A percentile compares a stretch with the other conserved stretches of the same genome.
Conservation (phyloP, 2,113 vertebrate genomes). For the Zosterops hypoxanthus region DNA sequence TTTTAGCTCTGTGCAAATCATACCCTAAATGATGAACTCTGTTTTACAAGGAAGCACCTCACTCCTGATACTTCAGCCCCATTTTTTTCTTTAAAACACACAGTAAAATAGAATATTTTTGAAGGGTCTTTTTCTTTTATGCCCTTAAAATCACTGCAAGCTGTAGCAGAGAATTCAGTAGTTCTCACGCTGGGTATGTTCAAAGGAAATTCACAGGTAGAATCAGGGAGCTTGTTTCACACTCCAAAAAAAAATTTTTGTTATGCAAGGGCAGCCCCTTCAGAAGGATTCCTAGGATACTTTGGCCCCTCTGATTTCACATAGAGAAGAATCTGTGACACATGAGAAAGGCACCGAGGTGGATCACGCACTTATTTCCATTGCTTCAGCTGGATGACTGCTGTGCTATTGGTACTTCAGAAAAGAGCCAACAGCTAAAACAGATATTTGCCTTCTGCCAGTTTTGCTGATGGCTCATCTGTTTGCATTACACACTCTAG, state of each 20-base stretch:
- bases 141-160: background rate
- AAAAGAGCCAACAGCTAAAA: constrained; percentile 7
- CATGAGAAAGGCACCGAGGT: background rate
- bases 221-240: background rate
- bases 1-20: background rate
- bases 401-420: background rate
- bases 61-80: background rate
- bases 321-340: constrained; percentile 24
- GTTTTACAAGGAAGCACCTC: background rate
- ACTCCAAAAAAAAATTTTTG: background rate
- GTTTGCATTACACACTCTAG: background rate
- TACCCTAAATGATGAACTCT: background rate
- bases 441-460: constrained; percentile 5
- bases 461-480: constrained; percentile 2
- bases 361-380: constrained; percentile 15
- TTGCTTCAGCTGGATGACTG: background rate
- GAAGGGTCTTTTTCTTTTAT: background rate
- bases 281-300: background rate
- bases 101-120: background rate
- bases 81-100: background rate
- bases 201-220: background rate
- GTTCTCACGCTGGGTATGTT: background rate
- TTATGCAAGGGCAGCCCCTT: background rate
- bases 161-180: background rate
- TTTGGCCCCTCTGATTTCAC: background rate